Conservation (phyloP, 2,888 invertebrate species). For the Campoplex capitator region DNA sequence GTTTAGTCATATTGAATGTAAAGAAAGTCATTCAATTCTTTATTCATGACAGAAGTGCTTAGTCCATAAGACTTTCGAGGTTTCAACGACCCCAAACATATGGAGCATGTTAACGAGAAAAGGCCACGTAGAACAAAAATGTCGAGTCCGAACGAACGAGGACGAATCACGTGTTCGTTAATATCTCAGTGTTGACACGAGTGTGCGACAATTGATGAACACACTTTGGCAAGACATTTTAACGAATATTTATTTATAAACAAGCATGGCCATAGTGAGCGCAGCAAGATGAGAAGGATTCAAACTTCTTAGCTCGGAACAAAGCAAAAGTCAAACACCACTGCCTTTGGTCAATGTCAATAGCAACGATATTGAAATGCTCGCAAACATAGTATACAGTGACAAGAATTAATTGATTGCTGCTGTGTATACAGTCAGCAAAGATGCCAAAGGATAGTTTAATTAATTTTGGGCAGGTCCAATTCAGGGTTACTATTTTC, state of each 20-base stretch:
- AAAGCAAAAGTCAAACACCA: not conserved
- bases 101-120: slow-evolving; percentile 30
- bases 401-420: not conserved
- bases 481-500: not conserved
- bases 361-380: not conserved
- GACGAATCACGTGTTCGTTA: slow-evolving; percentile 8
- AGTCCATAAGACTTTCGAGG: slow-evolving; percentile 11
- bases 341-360: not conserved
- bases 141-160: not conserved
- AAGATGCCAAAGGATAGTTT: not conserved
- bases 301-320: not conserved
- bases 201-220: slow-evolving; percentile 17
- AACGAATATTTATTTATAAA: slow-evolving; percentile 8
- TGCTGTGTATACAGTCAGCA: not conserved
- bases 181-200: slow-evolving; percentile 4
- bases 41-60: not conserved
- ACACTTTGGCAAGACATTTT: slow-evolving; percentile 21
- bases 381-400: not conserved
- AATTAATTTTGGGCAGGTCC: not conserved
- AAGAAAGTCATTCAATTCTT: not conserved
- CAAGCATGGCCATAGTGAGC: not conserved
- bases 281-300: not conserved
- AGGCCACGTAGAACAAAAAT: slow-evolving; percentile 23
- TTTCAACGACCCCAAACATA: slow-evolving; percentile 11
- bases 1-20: not conserved